Percentiles rank a stretch among this genome's conserved stretches.
Conservation (phyloP, 2,888 invertebrate species). For the Spilosoma lubricipeda region DNA sequence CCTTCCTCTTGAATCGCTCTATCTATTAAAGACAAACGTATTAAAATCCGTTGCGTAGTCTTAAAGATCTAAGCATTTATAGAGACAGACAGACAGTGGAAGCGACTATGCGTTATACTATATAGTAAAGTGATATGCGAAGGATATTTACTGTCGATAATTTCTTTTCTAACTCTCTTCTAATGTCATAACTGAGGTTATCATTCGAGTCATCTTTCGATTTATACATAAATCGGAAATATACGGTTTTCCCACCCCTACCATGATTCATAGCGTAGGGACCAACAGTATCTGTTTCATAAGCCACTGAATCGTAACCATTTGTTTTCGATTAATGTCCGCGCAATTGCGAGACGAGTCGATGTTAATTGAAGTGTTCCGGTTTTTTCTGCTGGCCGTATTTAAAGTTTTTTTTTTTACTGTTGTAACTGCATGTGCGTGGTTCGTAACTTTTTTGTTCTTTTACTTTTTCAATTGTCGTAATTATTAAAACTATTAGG, state of each 20-base stretch:
- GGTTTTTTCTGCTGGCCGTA: conserved; percentile 57
- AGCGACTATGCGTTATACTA: no score
- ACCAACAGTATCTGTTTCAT: conserved; percentile 53
- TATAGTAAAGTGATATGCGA: no score
- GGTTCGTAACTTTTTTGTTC: conserved; percentile 1
- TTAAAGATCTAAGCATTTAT: no score
- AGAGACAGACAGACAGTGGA: no score
- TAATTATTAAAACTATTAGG: conserved; percentile 3
- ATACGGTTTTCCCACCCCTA: conserved; percentile 48
- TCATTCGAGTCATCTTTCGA: conserved; percentile 37
- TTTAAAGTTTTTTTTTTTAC: conserved; percentile 26
- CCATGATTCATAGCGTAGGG: conserved; percentile 49
- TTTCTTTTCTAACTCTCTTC: neutral
- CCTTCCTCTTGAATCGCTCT: no score
- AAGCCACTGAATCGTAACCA: conserved; percentile 54
- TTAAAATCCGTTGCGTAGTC: no score
- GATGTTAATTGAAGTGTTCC: conserved; percentile 72
- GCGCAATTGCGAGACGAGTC: conserved; percentile 61
- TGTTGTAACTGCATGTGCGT: conserved; percentile 21
- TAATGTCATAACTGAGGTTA: conserved; percentile 33
- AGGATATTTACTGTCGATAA: no score
- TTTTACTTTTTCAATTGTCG: conserved; percentile 6
- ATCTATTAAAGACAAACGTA: no score
- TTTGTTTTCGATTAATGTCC: conserved; percentile 63
- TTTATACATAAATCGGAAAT: conserved; percentile 38